A percentile compares a stretch with the other conserved stretches of the same genome.
These are phyloP conservation scores for Trichogramma evanescens DNA, from an alignment of 2,888 invertebrate species.

Conservation along the genomic window DNA sequence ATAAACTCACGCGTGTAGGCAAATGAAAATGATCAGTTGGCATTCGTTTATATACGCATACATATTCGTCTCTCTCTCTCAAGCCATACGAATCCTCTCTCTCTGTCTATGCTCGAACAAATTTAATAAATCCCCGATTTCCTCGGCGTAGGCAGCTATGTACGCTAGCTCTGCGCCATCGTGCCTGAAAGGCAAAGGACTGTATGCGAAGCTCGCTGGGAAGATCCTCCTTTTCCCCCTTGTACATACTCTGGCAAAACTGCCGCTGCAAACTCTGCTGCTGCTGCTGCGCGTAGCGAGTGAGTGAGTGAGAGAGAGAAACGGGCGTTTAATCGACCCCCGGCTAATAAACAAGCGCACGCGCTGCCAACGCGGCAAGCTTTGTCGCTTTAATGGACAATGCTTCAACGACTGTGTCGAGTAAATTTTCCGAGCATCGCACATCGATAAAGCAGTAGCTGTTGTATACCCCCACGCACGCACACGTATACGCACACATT, in stretches of 20 bases:
- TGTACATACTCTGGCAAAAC: no score
- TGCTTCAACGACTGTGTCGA: slow-evolving; percentile 4
- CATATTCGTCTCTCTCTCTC: slow-evolving; percentile 3
- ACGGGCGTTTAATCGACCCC: slow-evolving; percentile 23
- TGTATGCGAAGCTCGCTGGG: slow-evolving; percentile 7
- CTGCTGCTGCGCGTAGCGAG: background rate
- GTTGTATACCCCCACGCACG: no score
- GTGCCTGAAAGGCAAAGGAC: slow-evolving; percentile 8
- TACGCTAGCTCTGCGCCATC: slow-evolving; percentile 1
- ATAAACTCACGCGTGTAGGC: no score
- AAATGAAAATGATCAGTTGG: no score
- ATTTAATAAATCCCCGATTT: slow-evolving; percentile 46
- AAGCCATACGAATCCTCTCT: background rate
- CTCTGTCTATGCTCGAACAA: slow-evolving; percentile 38
- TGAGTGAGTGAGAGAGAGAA: background rate
- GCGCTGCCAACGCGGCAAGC: background rate
- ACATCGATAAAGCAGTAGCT: background rate
- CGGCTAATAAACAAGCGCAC: slow-evolving; percentile 22
- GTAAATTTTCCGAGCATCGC: slow-evolving; percentile 14
- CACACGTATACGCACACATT: no score
- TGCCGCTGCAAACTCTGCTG: background rate
- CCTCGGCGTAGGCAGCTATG: slow-evolving; percentile 31
- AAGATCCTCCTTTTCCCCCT: no score
- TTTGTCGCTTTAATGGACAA: slow-evolving; percentile 16
- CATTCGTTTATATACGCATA: background rate